phyloP scores from a whole-genome alignment of 2,888 invertebrate genomes.

The Chymomyza fuscimana region DNA sequence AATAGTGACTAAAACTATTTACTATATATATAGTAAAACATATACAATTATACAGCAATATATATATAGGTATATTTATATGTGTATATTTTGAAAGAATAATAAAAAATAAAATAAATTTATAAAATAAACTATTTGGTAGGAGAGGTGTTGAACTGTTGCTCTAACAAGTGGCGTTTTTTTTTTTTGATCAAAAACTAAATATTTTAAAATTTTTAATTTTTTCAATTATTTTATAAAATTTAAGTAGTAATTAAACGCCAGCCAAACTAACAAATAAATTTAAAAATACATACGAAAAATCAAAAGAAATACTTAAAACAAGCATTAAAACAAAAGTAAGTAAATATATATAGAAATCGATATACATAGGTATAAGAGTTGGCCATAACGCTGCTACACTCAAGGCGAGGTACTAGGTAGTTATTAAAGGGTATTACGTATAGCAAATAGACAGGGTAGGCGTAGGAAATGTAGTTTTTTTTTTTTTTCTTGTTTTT shows the following conservation, averaged over 20 bases:
- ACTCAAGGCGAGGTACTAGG: not conserved
- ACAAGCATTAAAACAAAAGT: constrained; percentile 55
- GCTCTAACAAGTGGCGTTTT: constrained; percentile 65
- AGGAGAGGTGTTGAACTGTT: constrained; percentile 80
- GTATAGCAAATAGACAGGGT: constrained; percentile 8
- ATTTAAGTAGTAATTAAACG: constrained; percentile 16
- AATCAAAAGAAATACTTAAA: constrained; percentile 66
- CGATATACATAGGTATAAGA: constrained; percentile 9
- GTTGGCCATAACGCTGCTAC: constrained; percentile 14
- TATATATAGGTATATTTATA: not conserved
- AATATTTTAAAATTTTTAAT: constrained; percentile 24
- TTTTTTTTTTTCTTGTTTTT: not conserved
- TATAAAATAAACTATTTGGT: constrained; percentile 57
- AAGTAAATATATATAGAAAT: constrained; percentile 12
- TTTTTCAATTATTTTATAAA: constrained; percentile 37
- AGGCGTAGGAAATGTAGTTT: constrained; percentile 1
- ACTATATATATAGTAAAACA: constrained; percentile 39
- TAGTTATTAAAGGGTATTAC: constrained; percentile 23
- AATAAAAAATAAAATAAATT: constrained; percentile 29
- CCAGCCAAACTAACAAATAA: constrained; percentile 13
- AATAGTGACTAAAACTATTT: constrained; percentile 33
- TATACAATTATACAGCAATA: constrained; percentile 30
- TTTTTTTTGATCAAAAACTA: constrained; percentile 32
- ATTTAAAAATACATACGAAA: constrained; percentile 49
- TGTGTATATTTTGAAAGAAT: constrained; percentile 36